Percentiles rank a stretch among this genome's conserved stretches.
phyloP scores from a whole-genome alignment of 2,888 invertebrate genomes.

The Amphiduros pacificus region DNA sequence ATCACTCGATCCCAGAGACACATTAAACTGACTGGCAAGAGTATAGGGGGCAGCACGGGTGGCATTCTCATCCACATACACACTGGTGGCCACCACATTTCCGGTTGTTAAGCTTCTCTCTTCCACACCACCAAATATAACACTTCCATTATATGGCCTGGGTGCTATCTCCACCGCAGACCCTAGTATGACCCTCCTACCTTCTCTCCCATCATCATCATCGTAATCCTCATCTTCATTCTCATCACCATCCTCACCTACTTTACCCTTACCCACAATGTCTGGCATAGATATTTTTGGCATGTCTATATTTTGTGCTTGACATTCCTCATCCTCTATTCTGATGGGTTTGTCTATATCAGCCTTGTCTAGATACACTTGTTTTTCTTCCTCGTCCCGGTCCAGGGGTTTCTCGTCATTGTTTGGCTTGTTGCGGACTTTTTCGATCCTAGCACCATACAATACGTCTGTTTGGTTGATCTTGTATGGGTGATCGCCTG shows the following conservation, averaged over 20 bases:
- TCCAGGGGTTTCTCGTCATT: constrained; percentile 1
- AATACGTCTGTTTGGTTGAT: no score
- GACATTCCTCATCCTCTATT: constrained; percentile 7
- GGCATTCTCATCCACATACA: constrained; percentile 51
- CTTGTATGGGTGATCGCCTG: not conserved
- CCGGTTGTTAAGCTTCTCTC: constrained; percentile 18
- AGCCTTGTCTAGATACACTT: not conserved
- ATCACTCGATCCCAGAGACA: constrained; percentile 67
- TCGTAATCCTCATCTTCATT: constrained; percentile 9
- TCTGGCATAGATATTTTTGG: constrained; percentile 15
- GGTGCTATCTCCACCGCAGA: not conserved
- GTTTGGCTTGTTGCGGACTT: no score
- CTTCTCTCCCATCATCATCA: not conserved
- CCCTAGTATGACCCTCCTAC: constrained; percentile 1
- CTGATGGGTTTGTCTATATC: constrained; percentile 6
- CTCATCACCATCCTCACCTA: constrained; percentile 8
- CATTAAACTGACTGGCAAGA: constrained; percentile 91
- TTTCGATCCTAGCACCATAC: no score
- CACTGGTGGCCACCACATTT: constrained; percentile 34
- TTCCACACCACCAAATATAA: constrained; percentile 29
- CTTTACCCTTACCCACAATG: no score
- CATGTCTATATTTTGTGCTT: no score
- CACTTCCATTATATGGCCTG: constrained; percentile 7
- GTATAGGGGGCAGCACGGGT: constrained; percentile 68
- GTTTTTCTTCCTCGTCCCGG: not conserved